Base-by-base conservation (phyloP, 2,113 vertebrate species). In the Brachyhypopomus occidentalis region DNA sequence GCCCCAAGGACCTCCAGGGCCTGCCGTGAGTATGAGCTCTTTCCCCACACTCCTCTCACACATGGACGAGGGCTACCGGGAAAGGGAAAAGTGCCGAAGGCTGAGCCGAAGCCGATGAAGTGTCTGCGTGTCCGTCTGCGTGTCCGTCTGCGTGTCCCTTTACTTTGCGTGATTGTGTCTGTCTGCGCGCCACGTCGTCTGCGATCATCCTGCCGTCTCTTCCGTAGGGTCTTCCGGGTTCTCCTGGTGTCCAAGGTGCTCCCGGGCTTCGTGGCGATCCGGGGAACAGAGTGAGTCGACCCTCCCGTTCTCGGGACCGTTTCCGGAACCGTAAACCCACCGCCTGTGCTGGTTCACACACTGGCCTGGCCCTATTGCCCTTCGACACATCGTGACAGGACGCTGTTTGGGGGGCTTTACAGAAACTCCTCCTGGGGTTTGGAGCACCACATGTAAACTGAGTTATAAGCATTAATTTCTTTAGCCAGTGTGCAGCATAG, bases 281-380 rank as follows among this genome's bases (percentile, higher is more conserved):
- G 63, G 98, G 98, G 48, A 95, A 97, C 69, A 96, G 95, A 94
- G 98, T 99, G 92, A 98, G 97, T 92, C 9, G 8, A 52, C n/a
- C 0, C 62, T 64, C 22, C 1, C 6, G 0, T 0, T 22, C 19
- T 60, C 58, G 2, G 12, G 14, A 14, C 45, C 45, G 0, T 0
- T 22, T 3, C n/a, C 58, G 2, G 12, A 52, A 14, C 45, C 45
- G 12, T 52, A 2, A 2, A 3, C 30, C 45, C 45, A 14, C 45
- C 45, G 1, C 12, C 45, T 52, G 45, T 12, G 45, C 45, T 52
- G 45, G 9, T 52, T 52, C 45, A 52, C 12, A 14, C 45, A 14
- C 45, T 52, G 45, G 45, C 12, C 12, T 52, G 12, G 12, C 45
- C 8, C 45, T 2, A 52, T 14, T 52, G 12, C 12, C 45, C 45